Base-by-base conservation (phyloP, 1,140 invertebrate species). In the Protaetia brevitarsis region DNA sequence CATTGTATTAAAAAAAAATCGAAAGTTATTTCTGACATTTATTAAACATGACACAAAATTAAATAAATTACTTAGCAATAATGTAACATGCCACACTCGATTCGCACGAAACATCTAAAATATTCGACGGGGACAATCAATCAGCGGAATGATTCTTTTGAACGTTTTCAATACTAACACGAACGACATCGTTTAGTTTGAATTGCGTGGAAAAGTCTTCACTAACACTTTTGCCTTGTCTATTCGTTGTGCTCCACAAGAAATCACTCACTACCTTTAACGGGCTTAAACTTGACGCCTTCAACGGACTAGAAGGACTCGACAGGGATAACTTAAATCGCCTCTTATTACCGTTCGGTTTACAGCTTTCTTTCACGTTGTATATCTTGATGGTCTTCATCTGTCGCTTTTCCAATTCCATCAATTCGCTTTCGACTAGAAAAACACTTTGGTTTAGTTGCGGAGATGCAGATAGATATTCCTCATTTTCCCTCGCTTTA, bases 391-490 rank as follows among this genome's bases (percentile, higher is more conserved):
- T 11, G 13, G 2, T 63, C 8, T 45, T 63, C 5, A 19, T n/a
- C 19, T 34, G 8, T 13, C 28, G 19, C 3, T 41, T 13, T 19
- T 45, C 41, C 13, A 45, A 45, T 45, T 45, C 41, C 13, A 8
- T 66, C n/a, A 61, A 4, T 63, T 70, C 72, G 2, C 26, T 37
- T 66, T 77, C 75, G 3, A 76, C 67, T 26, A 76, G 29, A 65
- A 73, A 76, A 4, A 74, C 27, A 21, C 57, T 66, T 30, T 64
- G 68, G 1, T 68, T 68, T 19, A 76, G 45, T 67, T 75, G 75
- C 19, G 74, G 75, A 3, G 74, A 75, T 1, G 76, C 73, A n/a
- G 60, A 71, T 23, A 72, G 75, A 19, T 66, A 62, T 58, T 13
- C 11, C 11, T 61, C n/a, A 13, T 29, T 61, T n/a, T n/a, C n/a